These are phyloP conservation scores for Pseudorhombus dupliciocellatus DNA, from an alignment of 2,113 vertebrate genomes.

Conservation along the genomic window DNA sequence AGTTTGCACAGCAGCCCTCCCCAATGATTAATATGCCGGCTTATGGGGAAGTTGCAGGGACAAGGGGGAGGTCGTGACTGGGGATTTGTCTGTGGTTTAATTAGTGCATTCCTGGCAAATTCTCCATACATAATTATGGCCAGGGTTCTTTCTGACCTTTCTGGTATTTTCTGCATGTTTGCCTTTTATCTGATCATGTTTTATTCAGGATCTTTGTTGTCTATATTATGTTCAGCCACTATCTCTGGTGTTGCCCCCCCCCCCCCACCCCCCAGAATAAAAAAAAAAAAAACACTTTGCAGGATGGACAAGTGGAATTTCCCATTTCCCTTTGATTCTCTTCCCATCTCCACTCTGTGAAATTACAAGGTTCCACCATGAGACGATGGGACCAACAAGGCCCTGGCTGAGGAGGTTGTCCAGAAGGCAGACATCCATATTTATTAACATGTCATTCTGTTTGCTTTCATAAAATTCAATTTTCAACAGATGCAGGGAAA, in stretches of 20 bases:
- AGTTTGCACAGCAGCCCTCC: constrained; percentile 36
- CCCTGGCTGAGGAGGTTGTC: constrained; percentile 55
- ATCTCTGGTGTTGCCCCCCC: constrained; percentile 47
- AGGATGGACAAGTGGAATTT: constrained; percentile 50
- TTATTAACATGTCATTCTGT: constrained; percentile 73
- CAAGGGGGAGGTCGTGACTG: constrained; percentile 61
- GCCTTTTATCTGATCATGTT: constrained; percentile 82
- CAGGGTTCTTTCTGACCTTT: constrained; percentile 81
- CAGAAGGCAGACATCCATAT: constrained; percentile 68
- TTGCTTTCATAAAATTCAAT: constrained; percentile 73
- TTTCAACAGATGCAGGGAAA: constrained; percentile 54
- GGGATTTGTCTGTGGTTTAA: constrained; percentile 81
- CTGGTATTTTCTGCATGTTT: constrained; percentile 78
- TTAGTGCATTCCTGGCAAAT: constrained; percentile 81
- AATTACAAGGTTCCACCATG: constrained; percentile 64
- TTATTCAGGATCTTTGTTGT: constrained; percentile 80
- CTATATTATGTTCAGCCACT: constrained; percentile 67
- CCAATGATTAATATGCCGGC: constrained; percentile 79
- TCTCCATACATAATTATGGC: constrained; percentile 77
- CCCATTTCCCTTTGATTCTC: constrained; percentile 70
- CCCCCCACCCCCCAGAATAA: too few species aligned
- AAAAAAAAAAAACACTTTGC: constrained; percentile 57
- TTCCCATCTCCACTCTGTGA: constrained; percentile 47
- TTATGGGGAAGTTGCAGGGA: constrained; percentile 68
- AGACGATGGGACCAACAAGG: constrained; percentile 48